Evolutionary conservation across 2,888 invertebrate genomes (phyloP), one percentile per base, ranked within the genome.

Genomic region (Caenorhabditis sp.): DNA sequence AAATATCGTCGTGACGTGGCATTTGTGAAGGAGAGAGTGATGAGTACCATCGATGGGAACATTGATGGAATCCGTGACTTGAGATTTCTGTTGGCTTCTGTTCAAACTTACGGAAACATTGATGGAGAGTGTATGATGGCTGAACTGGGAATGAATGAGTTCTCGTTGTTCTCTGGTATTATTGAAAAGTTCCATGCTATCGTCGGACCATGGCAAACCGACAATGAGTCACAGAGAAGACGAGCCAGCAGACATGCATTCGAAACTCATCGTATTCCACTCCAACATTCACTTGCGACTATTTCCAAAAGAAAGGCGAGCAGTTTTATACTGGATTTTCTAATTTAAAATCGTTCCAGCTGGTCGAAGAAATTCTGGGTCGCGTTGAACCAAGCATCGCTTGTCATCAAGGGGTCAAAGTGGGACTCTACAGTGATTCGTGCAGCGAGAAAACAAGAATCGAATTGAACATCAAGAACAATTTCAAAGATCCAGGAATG

Each of bases 251-350:
- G 87, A 66, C 88, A 89, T 73, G 83, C 87, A 5, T 87, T 86
- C 44, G 89, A 89, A 59, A 88, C 89, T 10, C 89, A 89, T 56
- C 82, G 81, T n/a, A 88, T 89, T 56, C 86, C 88, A 12, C 81
- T 89, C 19, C 81, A 86, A 56, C 72, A 84, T 47, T 44, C 51
- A 26, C 49, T 75, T 22, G 74, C 82, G 12, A 81, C 83, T 10
- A 19, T 85, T 12, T 56, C 81, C 10, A 85, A 84, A 74, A 56
- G 72, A 58, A 81, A 85, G 58, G 84, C 81, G 6, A 38, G 51
- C 10, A n/a, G 10, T 38, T 16, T 28, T 73, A 14, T 54, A 16
- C 58, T n/a, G 2, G 54, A 49, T 19, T 22, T n/a, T n/a, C n/a
- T n/a, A 44, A 19, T 6, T 31, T 31, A 12, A 38, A 38, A 38